phyloP scores from a whole-genome alignment of 2,888 invertebrate species.

The Mermis nigrescens region DNA sequence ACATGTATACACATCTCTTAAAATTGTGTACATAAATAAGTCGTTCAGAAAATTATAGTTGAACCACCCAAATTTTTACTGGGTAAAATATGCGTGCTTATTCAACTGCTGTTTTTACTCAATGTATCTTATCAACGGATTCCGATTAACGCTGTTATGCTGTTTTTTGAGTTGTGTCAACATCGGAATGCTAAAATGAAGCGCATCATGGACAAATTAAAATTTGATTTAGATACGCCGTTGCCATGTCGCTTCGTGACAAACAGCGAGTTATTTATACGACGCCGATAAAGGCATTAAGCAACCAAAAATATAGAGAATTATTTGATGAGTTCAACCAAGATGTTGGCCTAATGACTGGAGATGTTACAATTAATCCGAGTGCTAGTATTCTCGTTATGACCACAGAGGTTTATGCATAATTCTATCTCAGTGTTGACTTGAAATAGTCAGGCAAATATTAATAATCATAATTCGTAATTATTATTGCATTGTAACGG shows the following conservation, averaged over 20 bases:
- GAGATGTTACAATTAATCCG: slow-evolving; percentile 97
- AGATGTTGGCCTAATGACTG: slow-evolving; percentile 93
- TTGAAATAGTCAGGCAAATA: too few relatives aligned
- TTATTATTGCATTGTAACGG: neutral
- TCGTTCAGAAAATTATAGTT: too few relatives aligned
- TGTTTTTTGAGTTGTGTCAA: too few relatives aligned
- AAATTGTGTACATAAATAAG: too few relatives aligned
- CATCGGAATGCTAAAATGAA: too few relatives aligned
- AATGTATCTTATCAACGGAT: neutral
- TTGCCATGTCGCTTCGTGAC: slow-evolving; percentile 73
- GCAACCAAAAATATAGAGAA: slow-evolving; percentile 96
- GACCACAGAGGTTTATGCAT: slow-evolving; percentile 99
- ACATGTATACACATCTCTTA: too few relatives aligned
- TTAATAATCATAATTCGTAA: too few relatives aligned
- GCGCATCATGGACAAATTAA: too few relatives aligned
- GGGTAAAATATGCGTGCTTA: too few relatives aligned
- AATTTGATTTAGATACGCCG: slow-evolving; percentile 53
- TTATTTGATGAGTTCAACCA: slow-evolving; percentile 76
- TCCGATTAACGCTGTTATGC: neutral
- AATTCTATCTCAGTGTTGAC: too few relatives aligned
- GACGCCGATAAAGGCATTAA: slow-evolving; percentile 93
- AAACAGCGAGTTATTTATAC: slow-evolving; percentile 98
- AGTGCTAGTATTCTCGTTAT: slow-evolving; percentile 92
- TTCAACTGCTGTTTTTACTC: neutral
- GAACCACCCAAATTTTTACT: too few relatives aligned